Percentiles rank a stretch among this genome's conserved stretches.
These are phyloP conservation scores for Botia kubotai DNA, from an alignment of 2,797 vertebrate species.

Conservation along the genomic window DNA sequence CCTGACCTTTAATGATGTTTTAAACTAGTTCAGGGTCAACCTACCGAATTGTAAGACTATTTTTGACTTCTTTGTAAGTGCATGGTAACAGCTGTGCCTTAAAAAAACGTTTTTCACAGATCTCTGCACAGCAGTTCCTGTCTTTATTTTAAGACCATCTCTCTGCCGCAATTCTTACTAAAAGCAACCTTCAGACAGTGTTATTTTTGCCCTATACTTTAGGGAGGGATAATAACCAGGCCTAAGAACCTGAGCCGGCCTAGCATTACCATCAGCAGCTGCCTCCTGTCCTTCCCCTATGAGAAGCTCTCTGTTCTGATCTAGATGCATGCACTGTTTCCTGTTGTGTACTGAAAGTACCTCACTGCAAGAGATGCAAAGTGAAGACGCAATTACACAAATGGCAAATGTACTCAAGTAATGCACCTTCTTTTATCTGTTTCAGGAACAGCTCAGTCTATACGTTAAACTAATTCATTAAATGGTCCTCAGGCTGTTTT, in stretches of 20 bases:
- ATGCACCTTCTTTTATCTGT: conserved; percentile 15
- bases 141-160: conserved; percentile 18
- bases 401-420: conserved; percentile 18
- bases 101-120: neutral
- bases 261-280: neutral
- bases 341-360: conserved; percentile 13
- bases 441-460: conserved; percentile 7
- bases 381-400: conserved; percentile 37
- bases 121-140: neutral
- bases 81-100: neutral
- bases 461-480: conserved; percentile 45
- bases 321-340: neutral
- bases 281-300: neutral
- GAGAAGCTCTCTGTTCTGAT: neutral
- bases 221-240: neutral
- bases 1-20: neutral
- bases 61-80: neutral
- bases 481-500: conserved; percentile 21
- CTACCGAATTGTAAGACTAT: neutral
- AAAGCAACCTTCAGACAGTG: neutral
- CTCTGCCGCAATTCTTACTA: neutral
- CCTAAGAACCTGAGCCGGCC: neutral
- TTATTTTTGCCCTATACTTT: conserved; percentile 1
- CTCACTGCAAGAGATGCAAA: neutral
- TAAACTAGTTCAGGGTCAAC: neutral